Evolutionary conservation across 2,113 vertebrate species (phyloP).

Genomic region (Ochotona princeps): DNA sequence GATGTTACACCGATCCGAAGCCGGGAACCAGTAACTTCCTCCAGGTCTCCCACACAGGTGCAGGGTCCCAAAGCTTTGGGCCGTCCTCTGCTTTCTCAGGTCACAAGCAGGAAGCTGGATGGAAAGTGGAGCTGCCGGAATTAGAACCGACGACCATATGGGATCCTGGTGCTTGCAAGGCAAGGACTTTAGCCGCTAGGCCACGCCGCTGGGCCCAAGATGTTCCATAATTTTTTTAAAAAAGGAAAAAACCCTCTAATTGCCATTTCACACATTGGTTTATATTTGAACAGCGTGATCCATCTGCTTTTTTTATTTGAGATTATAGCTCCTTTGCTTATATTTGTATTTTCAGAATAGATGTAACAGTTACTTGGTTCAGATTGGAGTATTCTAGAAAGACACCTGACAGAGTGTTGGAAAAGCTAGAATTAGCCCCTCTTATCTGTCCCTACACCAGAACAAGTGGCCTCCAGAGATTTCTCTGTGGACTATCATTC

Average conservation of each 20-base stretch:
- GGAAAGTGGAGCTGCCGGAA: too few relatives aligned
- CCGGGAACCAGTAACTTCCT: too few relatives aligned
- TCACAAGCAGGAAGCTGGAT: too few relatives aligned
- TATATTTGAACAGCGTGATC: slow-evolving; percentile 37
- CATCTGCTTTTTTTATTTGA: slow-evolving; percentile 54
- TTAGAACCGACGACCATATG: too few relatives aligned
- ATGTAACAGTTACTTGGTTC: slow-evolving; percentile 57
- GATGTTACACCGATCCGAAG: too few relatives aligned
- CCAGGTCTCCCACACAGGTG: too few relatives aligned
- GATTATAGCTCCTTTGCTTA: background rate
- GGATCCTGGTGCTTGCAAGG: too few relatives aligned
- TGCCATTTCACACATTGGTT: slow-evolving; percentile 51
- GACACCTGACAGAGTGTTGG: slow-evolving; percentile 10
- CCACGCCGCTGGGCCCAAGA: too few relatives aligned
- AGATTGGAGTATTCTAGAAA: slow-evolving; percentile 59
- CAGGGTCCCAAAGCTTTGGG: too few relatives aligned
- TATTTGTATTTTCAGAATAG: slow-evolving; percentile 61
- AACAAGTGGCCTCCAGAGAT: slow-evolving; percentile 3
- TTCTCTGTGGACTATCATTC: background rate
- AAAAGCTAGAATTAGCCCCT: slow-evolving; percentile 19
- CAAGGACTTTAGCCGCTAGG: too few relatives aligned
- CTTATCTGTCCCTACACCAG: background rate
- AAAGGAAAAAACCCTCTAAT: slow-evolving; percentile 48
- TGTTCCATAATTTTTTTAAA: too few relatives aligned
- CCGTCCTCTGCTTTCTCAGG: too few relatives aligned